Evolutionary conservation across 2,797 vertebrate genomes (phyloP).

Genomic region (Spinus pinus): DNA sequence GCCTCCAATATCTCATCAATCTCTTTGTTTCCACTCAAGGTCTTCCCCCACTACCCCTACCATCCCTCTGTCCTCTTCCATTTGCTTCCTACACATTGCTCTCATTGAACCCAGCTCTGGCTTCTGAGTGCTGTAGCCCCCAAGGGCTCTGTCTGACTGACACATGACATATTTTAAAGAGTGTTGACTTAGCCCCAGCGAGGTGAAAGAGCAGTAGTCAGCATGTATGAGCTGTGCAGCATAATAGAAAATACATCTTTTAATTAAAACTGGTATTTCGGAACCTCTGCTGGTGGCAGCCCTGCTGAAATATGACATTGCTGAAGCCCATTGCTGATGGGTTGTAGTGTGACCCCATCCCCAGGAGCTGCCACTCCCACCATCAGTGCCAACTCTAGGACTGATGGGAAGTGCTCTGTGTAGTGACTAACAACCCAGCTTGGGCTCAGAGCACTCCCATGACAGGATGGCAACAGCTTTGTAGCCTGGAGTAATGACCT

Average conservation of each 20-base stretch:
- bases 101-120: background rate
- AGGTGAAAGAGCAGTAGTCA: constrained; percentile 48
- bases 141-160: background rate
- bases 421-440: background rate
- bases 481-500: background rate
- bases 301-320: background rate
- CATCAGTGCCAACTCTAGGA: background rate
- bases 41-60: background rate
- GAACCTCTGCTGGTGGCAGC: constrained; percentile 47
- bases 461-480: background rate
- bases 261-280: constrained; percentile 64
- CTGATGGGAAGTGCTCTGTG: background rate
- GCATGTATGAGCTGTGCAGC: background rate
- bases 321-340: background rate
- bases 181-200: background rate
- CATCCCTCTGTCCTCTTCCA: background rate
- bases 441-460: background rate
- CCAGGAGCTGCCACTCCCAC: background rate
- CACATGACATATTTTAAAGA: background rate
- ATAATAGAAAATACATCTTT: constrained; percentile 32
- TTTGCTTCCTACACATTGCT: background rate
- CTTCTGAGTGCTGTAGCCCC: background rate
- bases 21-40: background rate
- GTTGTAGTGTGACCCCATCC: background rate
- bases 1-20: background rate